Base-by-base conservation (phyloP, 2,113 vertebrate species). In the Eubucco bourcierii region DNA sequence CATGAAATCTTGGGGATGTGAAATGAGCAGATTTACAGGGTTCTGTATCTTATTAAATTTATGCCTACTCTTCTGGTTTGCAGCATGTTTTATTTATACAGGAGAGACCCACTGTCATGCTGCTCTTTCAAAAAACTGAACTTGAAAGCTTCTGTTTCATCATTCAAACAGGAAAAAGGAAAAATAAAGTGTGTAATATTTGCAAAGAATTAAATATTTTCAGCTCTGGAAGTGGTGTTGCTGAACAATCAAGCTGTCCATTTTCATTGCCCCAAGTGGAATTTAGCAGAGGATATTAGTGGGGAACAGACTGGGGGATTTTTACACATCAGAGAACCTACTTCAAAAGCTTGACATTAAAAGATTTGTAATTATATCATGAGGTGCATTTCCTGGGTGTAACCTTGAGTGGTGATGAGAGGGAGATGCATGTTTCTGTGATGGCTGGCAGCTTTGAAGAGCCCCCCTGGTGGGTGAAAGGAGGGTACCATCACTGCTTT, bases 11-110 rank as follows among this genome's bases (percentile, higher is more conserved):
- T 84, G 37, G 41, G 60, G 33, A 87, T 80, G 20, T 84, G 29
- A 83, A 89, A 88, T 91, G 68, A 86, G 47, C 37, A 93, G 47
- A 59, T 86, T 85, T 91, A 58, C 66, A 55, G 41, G 13, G 16
- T 73, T 90, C 59, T 90, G 14, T 46, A 56, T 56, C 39, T 75
- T 79, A 67, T 77, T 74, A 85, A 76, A 86, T 88, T 63, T 93
- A 74, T 75, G n/a, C 6, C 0, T 83, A n/a, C 25, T 61, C 7
- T 63, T 83, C 44, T 80, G 39, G 3, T 82, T 90, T 87, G 91
- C 65, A 72, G 28, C 52, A 72, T 90, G 47, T 68, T 90, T 92
- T 90, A 88, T 80, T 90, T 77, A 74, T 79, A 52, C 18, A 74
- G 23, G 33, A 64, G 46, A 74, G 41, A 80, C 52, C 70, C 28